Evolutionary conservation across 2,888 invertebrate genomes (phyloP), one percentile per base, ranked within the genome.

Genomic region (Microctonus brassicae): DNA sequence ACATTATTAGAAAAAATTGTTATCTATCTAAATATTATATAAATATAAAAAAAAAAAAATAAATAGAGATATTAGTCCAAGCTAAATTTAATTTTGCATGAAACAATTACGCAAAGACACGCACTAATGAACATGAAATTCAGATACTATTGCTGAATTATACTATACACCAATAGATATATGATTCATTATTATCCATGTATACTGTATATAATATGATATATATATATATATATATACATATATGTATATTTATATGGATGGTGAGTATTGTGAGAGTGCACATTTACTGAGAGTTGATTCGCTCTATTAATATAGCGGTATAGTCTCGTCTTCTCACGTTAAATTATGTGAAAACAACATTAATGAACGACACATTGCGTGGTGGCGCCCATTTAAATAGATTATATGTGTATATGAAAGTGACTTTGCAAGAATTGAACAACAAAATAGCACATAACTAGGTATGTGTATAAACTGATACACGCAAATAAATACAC

Each of bases 301-400:
- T 55, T 55, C 55, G 24, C 2, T 42, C 73, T 74, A 72, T 76
- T 74, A 72, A 73, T 60, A 33, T 60, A 33, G 26, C 55, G n/a
- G 22, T 33, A 60, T 11, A 52, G 24, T 26, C 52, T 24, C 61
- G 33, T 66, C 69, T 53, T 42, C 33, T 72, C 24, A 67, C 74
- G 77, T 67, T 79, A 80, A 82, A 83, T 82, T 80, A 80, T 75
- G 77, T 75, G 78, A 81, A 80, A 79, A 78, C 78, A 79, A 73
- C 75, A 77, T 78, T 81, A 78, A 82, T 79, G 78, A 82, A 80
- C 76, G 65, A 66, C 69, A 69, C 66, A 67, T 72, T 67, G 61
- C 69, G 73, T 70, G 68, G 69, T 57, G 55, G 65, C n/a, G n/a
- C n/a, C 33, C 58, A 64, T 57, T 65, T 47, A 22, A 11, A 26